These are phyloP conservation scores for Bostrychus sinensis DNA, from an alignment of 2,113 vertebrate species.

Conservation along the genomic window DNA sequence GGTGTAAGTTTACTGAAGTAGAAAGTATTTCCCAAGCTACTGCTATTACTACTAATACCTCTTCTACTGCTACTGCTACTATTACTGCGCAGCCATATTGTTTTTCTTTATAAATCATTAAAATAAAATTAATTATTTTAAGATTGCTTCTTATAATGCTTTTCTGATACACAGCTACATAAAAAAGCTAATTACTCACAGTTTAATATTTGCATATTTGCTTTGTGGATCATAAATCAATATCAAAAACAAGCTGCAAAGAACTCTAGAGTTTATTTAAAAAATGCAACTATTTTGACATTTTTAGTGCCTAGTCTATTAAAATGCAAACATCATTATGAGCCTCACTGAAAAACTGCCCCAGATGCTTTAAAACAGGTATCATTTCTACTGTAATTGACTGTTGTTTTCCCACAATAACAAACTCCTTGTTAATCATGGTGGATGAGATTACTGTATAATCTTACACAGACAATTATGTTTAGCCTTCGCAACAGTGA, in stretches of 20 bases:
- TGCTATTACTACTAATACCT: too few species aligned
- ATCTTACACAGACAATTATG: slow-evolving; percentile 51
- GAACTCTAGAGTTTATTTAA: slow-evolving; percentile 1
- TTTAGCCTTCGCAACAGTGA: slow-evolving; percentile 54
- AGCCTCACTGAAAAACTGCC: slow-evolving; percentile 8
- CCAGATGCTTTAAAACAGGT: slow-evolving; percentile 16
- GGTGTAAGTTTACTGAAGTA: too few species aligned
- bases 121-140: not conserved
- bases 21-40: too few species aligned
- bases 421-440: slow-evolving; percentile 35
- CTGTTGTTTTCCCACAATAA: slow-evolving; percentile 32
- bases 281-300: slow-evolving; percentile 8
- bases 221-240: slow-evolving; percentile 3
- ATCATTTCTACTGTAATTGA: slow-evolving; percentile 25
- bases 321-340: slow-evolving; percentile 17
- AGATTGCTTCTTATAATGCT: not conserved
- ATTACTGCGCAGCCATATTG: too few species aligned
- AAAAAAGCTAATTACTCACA: not conserved
- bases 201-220: slow-evolving; percentile 7
- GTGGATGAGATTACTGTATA: slow-evolving; percentile 46
- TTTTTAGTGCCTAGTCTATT: slow-evolving; percentile 4
- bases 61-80: too few species aligned
- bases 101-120: not conserved
- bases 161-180: not conserved
- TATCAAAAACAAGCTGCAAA: not conserved